Conservation (phyloP, 2,888 invertebrate species). For the Tolmerus cingulatus region DNA sequence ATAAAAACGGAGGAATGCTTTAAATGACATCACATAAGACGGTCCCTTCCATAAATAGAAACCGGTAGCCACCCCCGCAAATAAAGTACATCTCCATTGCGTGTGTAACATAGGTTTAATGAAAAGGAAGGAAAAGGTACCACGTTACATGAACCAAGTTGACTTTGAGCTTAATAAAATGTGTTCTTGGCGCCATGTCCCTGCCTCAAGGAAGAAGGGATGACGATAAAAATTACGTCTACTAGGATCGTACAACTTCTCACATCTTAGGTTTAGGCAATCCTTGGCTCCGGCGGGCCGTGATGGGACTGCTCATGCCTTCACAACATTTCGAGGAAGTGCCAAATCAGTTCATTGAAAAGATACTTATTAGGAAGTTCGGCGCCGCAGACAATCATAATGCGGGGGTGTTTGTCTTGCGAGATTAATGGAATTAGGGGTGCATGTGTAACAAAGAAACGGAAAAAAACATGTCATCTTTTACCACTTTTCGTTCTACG, state of each 20-base stretch:
- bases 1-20: not conserved
- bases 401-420: not conserved
- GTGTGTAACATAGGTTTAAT: slow-evolving; percentile 12
- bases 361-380: not conserved
- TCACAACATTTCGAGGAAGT: not conserved
- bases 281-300: not conserved
- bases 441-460: not conserved
- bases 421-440: not conserved
- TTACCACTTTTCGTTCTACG: not conserved
- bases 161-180: slow-evolving; percentile 20
- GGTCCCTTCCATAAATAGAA: not conserved
- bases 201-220: not conserved
- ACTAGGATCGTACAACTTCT: not conserved
- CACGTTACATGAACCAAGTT: not conserved
- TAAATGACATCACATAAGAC: not conserved
- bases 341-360: not conserved
- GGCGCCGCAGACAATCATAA: not conserved
- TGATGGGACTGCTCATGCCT: not conserved
- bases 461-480: not conserved
- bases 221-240: slow-evolving; percentile 12
- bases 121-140: slow-evolving; percentile 24
- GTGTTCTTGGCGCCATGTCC: not conserved
- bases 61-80: not conserved
- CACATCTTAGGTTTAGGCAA: not conserved
- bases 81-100: slow-evolving; percentile 9